Evolutionary conservation across 2,888 invertebrate species (phyloP).

Genomic region (Synanthedon myopaeformis): DNA sequence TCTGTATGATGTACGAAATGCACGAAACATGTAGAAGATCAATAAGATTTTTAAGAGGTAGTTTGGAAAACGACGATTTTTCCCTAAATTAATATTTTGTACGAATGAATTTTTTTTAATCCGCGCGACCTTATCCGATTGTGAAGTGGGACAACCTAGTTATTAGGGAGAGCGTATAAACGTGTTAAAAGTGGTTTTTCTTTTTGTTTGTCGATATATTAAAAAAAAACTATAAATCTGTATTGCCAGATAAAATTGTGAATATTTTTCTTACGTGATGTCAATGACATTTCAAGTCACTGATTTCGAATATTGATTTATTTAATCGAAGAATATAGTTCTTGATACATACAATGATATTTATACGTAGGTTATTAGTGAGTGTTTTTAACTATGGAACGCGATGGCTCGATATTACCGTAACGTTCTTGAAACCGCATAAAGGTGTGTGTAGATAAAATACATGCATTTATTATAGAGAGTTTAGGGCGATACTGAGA

Average conservation of each 20-base stretch:
- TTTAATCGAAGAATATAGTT: conserved; percentile 60
- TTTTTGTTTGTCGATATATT: conserved; percentile 51
- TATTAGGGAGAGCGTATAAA: conserved; percentile 50
- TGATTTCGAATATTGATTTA: conserved; percentile 56
- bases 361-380: conserved; percentile 54
- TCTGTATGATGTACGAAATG: conserved; percentile 89
- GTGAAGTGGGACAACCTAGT: conserved; percentile 60
- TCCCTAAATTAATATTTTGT: conserved; percentile 51
- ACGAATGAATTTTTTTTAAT: conserved; percentile 53
- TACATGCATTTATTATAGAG: conserved; percentile 61
- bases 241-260: conserved; percentile 71
- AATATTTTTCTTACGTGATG: conserved; percentile 68
- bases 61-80: conserved; percentile 38
- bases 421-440: conserved; percentile 41
- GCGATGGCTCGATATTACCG: conserved; percentile 27
- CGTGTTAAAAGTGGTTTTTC: conserved; percentile 24
- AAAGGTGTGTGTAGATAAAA: conserved; percentile 46
- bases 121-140: conserved; percentile 59
- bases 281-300: conserved; percentile 66
- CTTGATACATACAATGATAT: conserved; percentile 40
- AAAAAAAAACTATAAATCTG: conserved; percentile 59
- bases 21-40: conserved; percentile 91
- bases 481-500: conserved; percentile 47
- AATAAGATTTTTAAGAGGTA: conserved; percentile 48
- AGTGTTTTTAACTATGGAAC: conserved; percentile 35